Conservation (phyloP, 2,888 invertebrate genomes). For the Chalcosyrphus nemorum region DNA sequence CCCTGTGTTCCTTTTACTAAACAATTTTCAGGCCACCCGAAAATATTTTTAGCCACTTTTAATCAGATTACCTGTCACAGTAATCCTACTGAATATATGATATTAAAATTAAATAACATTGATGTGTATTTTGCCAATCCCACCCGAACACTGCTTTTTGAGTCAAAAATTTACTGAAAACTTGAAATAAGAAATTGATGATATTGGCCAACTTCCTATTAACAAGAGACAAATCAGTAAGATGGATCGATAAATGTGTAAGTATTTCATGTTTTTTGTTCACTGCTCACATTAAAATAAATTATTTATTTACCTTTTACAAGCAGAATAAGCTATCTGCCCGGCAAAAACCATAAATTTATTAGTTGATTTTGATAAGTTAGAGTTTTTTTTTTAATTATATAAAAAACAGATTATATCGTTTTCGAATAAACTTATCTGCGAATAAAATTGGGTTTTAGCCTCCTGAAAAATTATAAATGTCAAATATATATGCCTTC, state of each 20-base stretch:
- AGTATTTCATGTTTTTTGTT: constrained; percentile 14
- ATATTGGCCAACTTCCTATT: constrained; percentile 25
- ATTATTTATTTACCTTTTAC: background rate
- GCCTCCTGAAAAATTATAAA: background rate
- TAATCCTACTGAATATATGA: constrained; percentile 20
- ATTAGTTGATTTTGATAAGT: background rate
- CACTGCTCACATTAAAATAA: background rate
- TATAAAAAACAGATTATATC: too few relatives aligned
- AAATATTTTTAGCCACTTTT: constrained; percentile 78
- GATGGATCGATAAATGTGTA: constrained; percentile 6
- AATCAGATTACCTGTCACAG: constrained; percentile 61
- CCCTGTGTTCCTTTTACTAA: constrained; percentile 21
- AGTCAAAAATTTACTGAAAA: constrained; percentile 32
- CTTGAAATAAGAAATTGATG: constrained; percentile 27
- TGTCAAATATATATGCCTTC: background rate
- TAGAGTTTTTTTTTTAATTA: too few relatives aligned
- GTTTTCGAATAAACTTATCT: background rate
- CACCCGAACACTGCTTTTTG: constrained; percentile 23
- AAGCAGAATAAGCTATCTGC: background rate
- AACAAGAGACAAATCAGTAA: constrained; percentile 30
- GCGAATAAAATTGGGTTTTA: background rate
- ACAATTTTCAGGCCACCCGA: constrained; percentile 79
- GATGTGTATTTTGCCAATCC: constrained; percentile 34
- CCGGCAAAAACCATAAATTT: background rate
- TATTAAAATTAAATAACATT: constrained; percentile 27